Evolutionary conservation across 1,140 invertebrate species (phyloP), one percentile per base, ranked within the genome.

Genomic region (Rhyacophila brunnea): DNA sequence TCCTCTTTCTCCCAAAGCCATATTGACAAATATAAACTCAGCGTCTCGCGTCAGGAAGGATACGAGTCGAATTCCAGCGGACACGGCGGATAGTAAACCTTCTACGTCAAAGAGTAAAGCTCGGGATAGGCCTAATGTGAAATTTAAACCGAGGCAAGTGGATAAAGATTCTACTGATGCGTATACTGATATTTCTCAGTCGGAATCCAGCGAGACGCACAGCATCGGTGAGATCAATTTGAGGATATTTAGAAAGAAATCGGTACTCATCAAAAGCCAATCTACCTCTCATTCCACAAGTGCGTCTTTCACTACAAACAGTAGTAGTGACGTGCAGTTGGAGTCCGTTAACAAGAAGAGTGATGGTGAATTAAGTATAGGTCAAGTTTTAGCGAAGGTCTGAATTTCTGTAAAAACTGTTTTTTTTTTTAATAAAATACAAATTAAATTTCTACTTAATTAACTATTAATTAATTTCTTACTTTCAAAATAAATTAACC

Each of bases 301-400:
- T 19, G 57, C 23, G 23, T 59, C 59, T 35, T 52, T 62, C 9
- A 18, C 32, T 20, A 59, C 56, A 5, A 66, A 52, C 38, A 56
- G 51, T 13, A 66, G 52, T 28, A 66, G 59, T 40, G 55, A 66
- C 48, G 28, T 62, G n/a, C 57, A 60, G 1, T 43, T 56, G 17
- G 47, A 62, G 42, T 55, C 50, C 1, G 61, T 49, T 1, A 47
- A 62, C 20, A 70, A 57, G 54, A 74, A 69, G 62, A 79, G 74
- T 62, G 74, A 77, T 34, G 77, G 75, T 32, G 75, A 79, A 71
- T 57, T 72, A 19, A 73, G 72, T 54, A 53, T 71, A 28, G 69
- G 68, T 36, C 65, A 66, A 44, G 34, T 58, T 35, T 36, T 59
- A 17, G n/a, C 28, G 13, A 42, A 52, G 13, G 13, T 32, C 7